Percentiles rank a stretch among this genome's conserved stretches.
phyloP scores from a whole-genome alignment of 1,140 invertebrate species.

The Glossosoma conforme region DNA sequence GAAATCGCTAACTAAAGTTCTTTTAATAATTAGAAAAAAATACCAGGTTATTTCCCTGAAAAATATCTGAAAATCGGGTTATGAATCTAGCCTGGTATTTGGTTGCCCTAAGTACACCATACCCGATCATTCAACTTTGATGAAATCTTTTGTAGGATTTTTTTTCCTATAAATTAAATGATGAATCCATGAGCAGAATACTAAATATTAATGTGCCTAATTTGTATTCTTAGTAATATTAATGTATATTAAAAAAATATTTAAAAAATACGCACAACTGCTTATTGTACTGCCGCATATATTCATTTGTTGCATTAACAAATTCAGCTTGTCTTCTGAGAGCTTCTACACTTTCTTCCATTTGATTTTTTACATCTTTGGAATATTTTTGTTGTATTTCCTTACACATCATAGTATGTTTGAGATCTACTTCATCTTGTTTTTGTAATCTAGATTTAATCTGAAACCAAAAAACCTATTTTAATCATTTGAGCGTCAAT shows the following conservation, averaged over 20 bases:
- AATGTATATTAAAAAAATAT: background rate
- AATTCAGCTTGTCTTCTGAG: constrained; percentile 4
- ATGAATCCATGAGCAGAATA: no score
- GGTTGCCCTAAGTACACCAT: no score
- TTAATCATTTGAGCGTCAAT: background rate
- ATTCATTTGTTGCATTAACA: constrained; percentile 10
- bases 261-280: constrained; percentile 10
- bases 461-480: constrained; percentile 3
- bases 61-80: no score
- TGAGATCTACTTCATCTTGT: constrained; percentile 9
- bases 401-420: constrained; percentile 1
- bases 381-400: constrained; percentile 13
- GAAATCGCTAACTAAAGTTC: no score
- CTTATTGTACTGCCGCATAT: constrained; percentile 22
- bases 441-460: constrained; percentile 3
- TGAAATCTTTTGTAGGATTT: no score
- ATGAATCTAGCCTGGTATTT: no score
- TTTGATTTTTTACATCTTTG: constrained; percentile 15
- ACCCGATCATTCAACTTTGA: no score
- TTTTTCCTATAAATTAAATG: no score
- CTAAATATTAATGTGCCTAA: background rate
- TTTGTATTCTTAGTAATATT: background rate
- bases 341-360: constrained; percentile 6
- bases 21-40: no score
- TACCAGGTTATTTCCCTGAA: no score